Conservation (phyloP, 2,888 invertebrate genomes). For the Habrosyne pyritoides region DNA sequence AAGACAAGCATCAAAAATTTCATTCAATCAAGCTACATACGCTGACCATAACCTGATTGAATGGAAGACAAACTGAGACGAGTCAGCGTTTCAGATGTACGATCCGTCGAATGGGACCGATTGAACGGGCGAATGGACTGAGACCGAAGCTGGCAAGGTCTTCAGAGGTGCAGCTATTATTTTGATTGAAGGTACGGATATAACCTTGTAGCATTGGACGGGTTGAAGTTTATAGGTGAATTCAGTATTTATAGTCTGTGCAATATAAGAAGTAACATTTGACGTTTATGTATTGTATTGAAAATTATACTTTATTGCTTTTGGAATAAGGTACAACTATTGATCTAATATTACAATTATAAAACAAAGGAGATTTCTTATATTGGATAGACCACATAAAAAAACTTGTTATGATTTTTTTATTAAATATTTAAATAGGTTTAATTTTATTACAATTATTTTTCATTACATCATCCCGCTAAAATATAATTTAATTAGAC, state of each 20-base stretch:
- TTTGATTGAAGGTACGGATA: constrained; percentile 45
- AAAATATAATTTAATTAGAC: no score
- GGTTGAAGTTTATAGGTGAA: constrained; percentile 19
- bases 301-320: not conserved
- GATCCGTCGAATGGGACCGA: constrained; percentile 41
- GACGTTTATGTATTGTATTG: not conserved
- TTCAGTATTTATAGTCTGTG: no score
- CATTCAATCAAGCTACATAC: constrained; percentile 41
- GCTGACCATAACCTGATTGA: constrained; percentile 44
- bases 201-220: constrained; percentile 38
- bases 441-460: no score
- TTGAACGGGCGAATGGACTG: constrained; percentile 44
- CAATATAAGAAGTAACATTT: no score
- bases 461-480: no score
- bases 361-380: no score
- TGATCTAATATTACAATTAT: no score
- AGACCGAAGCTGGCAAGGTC: constrained; percentile 42
- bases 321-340: no score
- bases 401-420: no score
- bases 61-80: constrained; percentile 54
- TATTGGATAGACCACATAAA: no score
- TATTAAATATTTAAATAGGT: no score
- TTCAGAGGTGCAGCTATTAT: constrained; percentile 47
- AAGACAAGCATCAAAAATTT: constrained; percentile 18
- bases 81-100: constrained; percentile 54